Evolutionary conservation across 1,140 invertebrate species (phyloP), one percentile per base, ranked within the genome.

Genomic region (Sitodiplosis mosellana): DNA sequence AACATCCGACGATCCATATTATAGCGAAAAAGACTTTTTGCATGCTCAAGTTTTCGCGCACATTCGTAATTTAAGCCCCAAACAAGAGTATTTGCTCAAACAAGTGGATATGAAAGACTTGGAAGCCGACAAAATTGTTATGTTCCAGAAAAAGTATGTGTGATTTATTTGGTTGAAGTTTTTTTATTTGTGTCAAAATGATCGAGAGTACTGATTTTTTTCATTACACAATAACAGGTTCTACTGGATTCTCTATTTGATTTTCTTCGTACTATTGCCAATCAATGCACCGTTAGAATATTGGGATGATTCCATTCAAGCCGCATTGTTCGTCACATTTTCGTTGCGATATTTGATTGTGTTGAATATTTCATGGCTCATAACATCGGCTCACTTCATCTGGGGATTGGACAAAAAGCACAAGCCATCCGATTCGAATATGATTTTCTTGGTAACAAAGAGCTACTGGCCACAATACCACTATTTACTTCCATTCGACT

Each of bases 1-100:
- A 20, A 90, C 91, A 0, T 78, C 93, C 48, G 78, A 80, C 38
- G 93, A 98, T 64, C 90, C 90, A 0, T 93, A 85, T 59, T 85
- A 94, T 60, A 78, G 82, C 50, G 80, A 77, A 3, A 77, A 81
- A 53, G 89, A 90, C 8, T 91, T 96, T 56, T 64, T 87, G 44
- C 87, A 86, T 58, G 73, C 88, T 10, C 90, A 96, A 54, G 68
- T 94, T 27, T 62, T 81, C 6, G 69, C 72, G 0, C 71, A 87
- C 33, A 54, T 78, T n/a, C 61, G 79, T 17, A 70, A 74, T 18
- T 74, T 81, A 41, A 86, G 87, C 53, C 72, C 74, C 0, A 70
- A 83, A 37, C 76, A 88, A 53, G 76, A 80, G 49, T 66, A 72
- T 27, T 70, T 84, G 15, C 75, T 81, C 17, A 71, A 74, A 38